phyloP scores from a whole-genome alignment of 2,797 vertebrate species.

The Sciaenops ocellatus region DNA sequence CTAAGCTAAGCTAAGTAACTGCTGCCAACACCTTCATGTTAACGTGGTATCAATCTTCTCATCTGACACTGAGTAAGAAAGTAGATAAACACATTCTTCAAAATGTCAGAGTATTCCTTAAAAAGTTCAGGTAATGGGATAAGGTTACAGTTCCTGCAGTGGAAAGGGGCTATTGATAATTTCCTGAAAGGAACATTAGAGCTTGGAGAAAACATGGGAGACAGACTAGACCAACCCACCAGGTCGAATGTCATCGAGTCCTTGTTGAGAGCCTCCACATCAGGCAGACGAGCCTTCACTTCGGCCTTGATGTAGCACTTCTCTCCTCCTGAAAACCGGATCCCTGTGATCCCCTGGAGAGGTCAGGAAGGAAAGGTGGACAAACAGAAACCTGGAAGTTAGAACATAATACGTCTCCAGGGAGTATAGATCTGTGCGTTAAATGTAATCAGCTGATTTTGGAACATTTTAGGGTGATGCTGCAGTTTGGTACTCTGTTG shows the following conservation, averaged over 20 bases:
- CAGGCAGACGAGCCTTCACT: conserved; percentile 90
- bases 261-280: conserved; percentile 89
- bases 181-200: background rate
- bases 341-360: conserved; percentile 92
- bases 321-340: conserved; percentile 92
- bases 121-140: background rate
- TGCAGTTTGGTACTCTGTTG: background rate
- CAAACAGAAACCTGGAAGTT: background rate
- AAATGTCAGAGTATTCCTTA: background rate
- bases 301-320: conserved; percentile 97
- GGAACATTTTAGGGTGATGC: background rate
- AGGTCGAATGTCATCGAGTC: conserved; percentile 89
- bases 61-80: background rate
- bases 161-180: background rate
- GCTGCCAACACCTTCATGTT: background rate
- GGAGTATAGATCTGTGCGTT: background rate
- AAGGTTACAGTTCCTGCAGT: background rate
- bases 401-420: background rate
- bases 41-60: background rate
- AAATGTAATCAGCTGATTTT: conserved; percentile 6
- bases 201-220: background rate
- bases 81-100: background rate
- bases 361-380: background rate
- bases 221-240: conserved; percentile 83
- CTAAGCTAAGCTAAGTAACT: background rate